Evolutionary conservation across 2,888 invertebrate species (phyloP).

Genomic region (Rhagium mordax): DNA sequence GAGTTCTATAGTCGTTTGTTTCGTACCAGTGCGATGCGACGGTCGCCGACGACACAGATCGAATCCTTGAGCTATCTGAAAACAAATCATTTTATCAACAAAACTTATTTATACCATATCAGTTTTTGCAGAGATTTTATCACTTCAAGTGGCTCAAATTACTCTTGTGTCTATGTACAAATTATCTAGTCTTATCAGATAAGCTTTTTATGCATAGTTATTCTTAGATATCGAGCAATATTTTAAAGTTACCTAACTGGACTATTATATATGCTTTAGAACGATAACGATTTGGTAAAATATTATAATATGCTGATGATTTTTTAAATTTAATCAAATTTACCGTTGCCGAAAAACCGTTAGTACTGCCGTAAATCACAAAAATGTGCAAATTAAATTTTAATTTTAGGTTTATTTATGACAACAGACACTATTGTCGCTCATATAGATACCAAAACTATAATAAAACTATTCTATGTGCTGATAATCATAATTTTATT

Average conservation of each 20-base stretch:
- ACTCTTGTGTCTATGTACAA: not conserved
- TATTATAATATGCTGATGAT: too few species aligned
- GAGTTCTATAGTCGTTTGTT: constrained; percentile 39
- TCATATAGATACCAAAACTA: not conserved
- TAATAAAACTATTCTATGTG: not conserved
- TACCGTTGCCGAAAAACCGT: too few species aligned
- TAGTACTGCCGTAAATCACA: too few species aligned
- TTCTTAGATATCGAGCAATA: not conserved
- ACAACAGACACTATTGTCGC: not conserved
- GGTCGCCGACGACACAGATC: constrained; percentile 42
- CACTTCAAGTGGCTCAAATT: constrained; percentile 19
- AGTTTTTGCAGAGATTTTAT: constrained; percentile 48
- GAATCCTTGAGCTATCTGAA: constrained; percentile 31
- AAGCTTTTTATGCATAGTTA: not conserved
- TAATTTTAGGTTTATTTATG: not conserved
- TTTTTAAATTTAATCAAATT: too few species aligned
- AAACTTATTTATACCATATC: constrained; percentile 38
- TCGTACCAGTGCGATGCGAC: constrained; percentile 50
- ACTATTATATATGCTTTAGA: too few species aligned
- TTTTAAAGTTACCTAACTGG: not conserved
- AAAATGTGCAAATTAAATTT: too few species aligned
- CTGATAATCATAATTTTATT: not conserved
- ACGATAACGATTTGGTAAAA: too few species aligned
- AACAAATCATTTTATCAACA: constrained; percentile 41
- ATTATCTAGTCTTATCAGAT: not conserved